A percentile compares a stretch with the other conserved stretches of the same genome.
phyloP scores from a whole-genome alignment of 2,113 vertebrate genomes.

The Mormoops blainvillei region DNA sequence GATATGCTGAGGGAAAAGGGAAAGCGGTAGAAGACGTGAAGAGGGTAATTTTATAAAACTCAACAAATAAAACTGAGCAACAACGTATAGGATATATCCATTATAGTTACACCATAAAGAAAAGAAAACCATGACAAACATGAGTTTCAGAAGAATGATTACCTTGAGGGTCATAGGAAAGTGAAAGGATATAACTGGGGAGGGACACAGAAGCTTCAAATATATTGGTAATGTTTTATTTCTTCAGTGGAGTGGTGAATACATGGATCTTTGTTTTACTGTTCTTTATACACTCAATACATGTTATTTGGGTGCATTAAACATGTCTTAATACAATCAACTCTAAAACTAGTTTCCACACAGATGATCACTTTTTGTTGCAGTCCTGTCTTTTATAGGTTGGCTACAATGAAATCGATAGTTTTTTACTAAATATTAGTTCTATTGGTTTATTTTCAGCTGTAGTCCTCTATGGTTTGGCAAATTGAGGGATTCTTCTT shows the following conservation, averaged over 20 bases:
- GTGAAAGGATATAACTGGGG: background rate
- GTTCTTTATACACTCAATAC: background rate
- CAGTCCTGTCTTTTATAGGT: background rate
- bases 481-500: background rate
- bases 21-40: background rate
- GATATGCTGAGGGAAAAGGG: background rate
- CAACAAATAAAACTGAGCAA: background rate
- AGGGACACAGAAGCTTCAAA: background rate
- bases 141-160: background rate
- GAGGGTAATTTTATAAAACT: background rate
- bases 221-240: background rate
- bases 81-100: too few relatives aligned
- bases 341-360: background rate
- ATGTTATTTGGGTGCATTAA: background rate
- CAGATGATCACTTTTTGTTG: background rate
- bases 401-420: background rate
- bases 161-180: background rate
- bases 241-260: background rate
- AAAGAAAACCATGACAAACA: background rate
- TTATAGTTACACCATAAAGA: background rate
- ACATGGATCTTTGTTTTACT: background rate
- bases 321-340: background rate
- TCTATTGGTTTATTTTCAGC: background rate
- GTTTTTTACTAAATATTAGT: background rate
- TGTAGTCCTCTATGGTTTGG: background rate